phyloP scores from a whole-genome alignment of 2,888 invertebrate species.

The Patella pellucida region DNA sequence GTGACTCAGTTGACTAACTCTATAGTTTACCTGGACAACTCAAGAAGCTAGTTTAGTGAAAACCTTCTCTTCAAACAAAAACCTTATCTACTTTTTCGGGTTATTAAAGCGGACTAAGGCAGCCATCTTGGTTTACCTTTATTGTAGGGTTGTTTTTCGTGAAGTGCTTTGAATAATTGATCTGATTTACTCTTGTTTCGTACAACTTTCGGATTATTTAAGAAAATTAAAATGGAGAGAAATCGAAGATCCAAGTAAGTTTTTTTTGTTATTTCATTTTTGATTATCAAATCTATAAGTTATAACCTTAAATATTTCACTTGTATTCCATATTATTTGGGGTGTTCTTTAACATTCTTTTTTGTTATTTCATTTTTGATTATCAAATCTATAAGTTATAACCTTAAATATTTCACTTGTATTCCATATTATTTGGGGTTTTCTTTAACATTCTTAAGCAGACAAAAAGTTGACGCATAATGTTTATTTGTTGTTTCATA shows the following conservation, averaged over 20 bases:
- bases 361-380: no score
- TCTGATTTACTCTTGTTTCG: background rate
- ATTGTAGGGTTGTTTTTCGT: background rate
- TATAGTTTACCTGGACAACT: background rate
- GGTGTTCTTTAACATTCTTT: no score
- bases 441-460: no score
- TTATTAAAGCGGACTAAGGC: background rate
- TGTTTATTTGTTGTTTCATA: no score
- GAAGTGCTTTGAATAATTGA: background rate
- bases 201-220: background rate
- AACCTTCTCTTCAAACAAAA: constrained; percentile 3
- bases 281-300: no score
- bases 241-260: constrained; percentile 8
- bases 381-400: no score
- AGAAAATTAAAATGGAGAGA: background rate
- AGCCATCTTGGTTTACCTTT: background rate
- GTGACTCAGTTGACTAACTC: constrained; percentile 4
- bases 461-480: no score
- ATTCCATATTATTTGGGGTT: no score
- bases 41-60: background rate
- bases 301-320: no score
- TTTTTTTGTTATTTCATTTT: no score
- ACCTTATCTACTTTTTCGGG: background rate
- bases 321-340: no score
- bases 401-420: no score